Percentiles rank a stretch among this genome's conserved stretches.
These are phyloP conservation scores for Empis stercorea DNA, from an alignment of 2,888 invertebrate genomes.

Conservation along the genomic window DNA sequence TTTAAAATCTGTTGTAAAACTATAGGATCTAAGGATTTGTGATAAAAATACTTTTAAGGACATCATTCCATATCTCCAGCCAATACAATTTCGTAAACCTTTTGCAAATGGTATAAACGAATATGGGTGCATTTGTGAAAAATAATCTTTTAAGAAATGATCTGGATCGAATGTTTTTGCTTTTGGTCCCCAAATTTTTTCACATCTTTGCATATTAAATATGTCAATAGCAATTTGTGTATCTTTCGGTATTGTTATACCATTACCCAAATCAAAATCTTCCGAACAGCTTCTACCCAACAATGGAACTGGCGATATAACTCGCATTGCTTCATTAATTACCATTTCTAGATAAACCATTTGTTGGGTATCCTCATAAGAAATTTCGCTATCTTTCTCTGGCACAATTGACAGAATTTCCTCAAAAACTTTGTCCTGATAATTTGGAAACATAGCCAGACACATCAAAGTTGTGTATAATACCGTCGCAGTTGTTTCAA, in stretches of 20 bases:
- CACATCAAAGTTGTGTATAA: constrained; percentile 27
- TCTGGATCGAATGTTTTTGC: constrained; percentile 29
- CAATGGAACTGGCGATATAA: constrained; percentile 28
- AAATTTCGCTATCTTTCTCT: constrained; percentile 19
- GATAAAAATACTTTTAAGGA: constrained; percentile 28
- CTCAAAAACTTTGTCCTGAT: constrained; percentile 24
- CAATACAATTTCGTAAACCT: constrained; percentile 33
- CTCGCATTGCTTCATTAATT: constrained; percentile 28
- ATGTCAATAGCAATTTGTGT: constrained; percentile 28
- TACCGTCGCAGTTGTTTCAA: constrained; percentile 29
- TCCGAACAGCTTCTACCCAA: constrained; percentile 22
- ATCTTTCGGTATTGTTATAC: constrained; percentile 25
- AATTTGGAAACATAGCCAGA: constrained; percentile 27
- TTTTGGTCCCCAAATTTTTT: constrained; percentile 29
- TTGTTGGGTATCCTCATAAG: constrained; percentile 22
- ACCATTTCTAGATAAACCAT: constrained; percentile 29
- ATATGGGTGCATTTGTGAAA: constrained; percentile 19
- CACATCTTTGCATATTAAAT: constrained; percentile 29
- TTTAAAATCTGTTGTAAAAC: constrained; percentile 23
- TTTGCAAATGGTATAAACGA: constrained; percentile 31
- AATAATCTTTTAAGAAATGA: constrained; percentile 22
- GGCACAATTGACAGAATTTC: constrained; percentile 22
- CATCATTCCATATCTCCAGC: constrained; percentile 28
- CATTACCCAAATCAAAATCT: constrained; percentile 23
- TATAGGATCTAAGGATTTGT: not conserved